Base-by-base conservation (phyloP, 1,140 invertebrate genomes). In the Choristoneura fumiferana region DNA sequence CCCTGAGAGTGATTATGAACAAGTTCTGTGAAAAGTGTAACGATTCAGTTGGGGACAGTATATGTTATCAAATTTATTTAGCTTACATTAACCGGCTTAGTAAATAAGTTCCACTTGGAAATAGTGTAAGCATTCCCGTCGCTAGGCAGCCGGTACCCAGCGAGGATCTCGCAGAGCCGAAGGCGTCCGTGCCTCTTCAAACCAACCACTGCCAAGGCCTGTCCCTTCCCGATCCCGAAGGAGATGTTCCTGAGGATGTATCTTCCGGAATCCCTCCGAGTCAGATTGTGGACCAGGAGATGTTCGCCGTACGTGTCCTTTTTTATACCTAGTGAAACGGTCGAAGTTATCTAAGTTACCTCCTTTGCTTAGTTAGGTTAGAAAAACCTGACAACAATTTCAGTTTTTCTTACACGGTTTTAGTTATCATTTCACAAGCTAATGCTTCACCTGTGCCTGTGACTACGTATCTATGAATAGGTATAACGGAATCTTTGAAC, bases 221-320 rank as follows among this genome's bases (percentile, higher is more conserved):
- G 67, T 0, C 84, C 81, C 45, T 69, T 75, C 0, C 64, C 67
- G 1, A 87, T 0, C 0, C 80, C 78, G 0, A 87, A 59, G 49
- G 66, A 71, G 0, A 82, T 29, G 36, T 78, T 70, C 1, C 54
- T 60, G 0, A 84, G 37, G 0, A 57, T 40, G 52, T 62, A 78
- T 1, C 57, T 36, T 1, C 68, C 69, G 1, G 14, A 33, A 0
- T 52, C 13, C 12, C 57, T 70, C 14, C 60, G 56, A 8, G 68
- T 60, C 1, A 87, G 34, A 17, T 79, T 73, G n/a, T 55, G 49
- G 0, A 70, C 72, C 14, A 84, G 54, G 1, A 87, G 62, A 33
- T 71, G 76, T 43, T 84, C 76, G 0, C 81, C 81, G 38, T 80
- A 83, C 4, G 71, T 72, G 55, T 77, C 59, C 3, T 57, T 59